These are phyloP conservation scores for Orthosia incerta DNA, from an alignment of 2,888 invertebrate genomes.

Conservation along the genomic window DNA sequence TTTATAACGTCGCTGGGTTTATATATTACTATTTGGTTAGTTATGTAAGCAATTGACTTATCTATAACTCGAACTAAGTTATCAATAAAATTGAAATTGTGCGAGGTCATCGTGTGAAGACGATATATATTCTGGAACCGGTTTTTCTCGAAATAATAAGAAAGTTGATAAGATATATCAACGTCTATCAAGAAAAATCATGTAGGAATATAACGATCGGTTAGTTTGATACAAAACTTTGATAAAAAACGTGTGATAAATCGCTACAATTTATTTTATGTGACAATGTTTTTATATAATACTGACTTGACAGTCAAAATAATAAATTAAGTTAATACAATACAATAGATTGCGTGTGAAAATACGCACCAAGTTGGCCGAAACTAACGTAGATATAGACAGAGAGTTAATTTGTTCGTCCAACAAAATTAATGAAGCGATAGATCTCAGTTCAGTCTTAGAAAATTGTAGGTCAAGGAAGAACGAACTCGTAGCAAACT, in stretches of 20 bases:
- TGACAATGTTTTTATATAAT: conserved; percentile 14
- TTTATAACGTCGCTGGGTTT: background rate
- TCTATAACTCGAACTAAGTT: background rate
- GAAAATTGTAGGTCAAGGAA: conserved; percentile 53
- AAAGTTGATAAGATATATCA: conserved; percentile 27
- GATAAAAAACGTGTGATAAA: conserved; percentile 28
- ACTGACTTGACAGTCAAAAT: conserved; percentile 31
- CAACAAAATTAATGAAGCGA: conserved; percentile 26
- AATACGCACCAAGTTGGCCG: background rate
- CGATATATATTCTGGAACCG: background rate
- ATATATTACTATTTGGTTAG: background rate
- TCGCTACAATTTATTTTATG: conserved; percentile 32
- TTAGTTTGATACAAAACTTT: background rate
- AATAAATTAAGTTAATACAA: conserved; percentile 45
- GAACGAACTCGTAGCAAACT: conserved; percentile 9
- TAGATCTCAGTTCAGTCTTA: conserved; percentile 7
- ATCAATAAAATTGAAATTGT: background rate
- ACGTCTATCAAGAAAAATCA: background rate
- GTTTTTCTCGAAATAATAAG: conserved; percentile 3
- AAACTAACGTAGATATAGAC: background rate
- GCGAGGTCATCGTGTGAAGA: background rate
- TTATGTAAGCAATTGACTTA: background rate
- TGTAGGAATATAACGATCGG: background rate
- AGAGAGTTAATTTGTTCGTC: conserved; percentile 27
- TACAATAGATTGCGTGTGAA: conserved; percentile 41